A percentile compares a stretch with the other conserved stretches of the same genome.
These are phyloP conservation scores for Teleogryllus occipitalis DNA, from an alignment of 1,140 invertebrate species.

Conservation along the genomic window DNA sequence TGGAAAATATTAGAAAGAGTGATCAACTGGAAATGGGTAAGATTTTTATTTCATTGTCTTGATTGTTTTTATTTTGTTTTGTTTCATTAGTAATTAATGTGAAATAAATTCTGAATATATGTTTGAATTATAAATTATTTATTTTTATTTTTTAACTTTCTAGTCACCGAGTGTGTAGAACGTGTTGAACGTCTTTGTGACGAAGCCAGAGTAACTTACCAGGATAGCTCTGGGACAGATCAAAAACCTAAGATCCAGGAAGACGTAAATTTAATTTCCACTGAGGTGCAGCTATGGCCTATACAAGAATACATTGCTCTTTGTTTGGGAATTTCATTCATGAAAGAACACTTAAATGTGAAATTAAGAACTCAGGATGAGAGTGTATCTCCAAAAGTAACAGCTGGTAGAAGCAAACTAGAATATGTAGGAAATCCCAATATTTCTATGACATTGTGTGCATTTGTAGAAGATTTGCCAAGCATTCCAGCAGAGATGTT, in stretches of 20 bases:
- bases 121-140: not conserved
- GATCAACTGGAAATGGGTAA: not conserved
- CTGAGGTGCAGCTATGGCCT: conserved; percentile 35
- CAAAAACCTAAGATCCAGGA: not conserved
- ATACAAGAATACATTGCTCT: conserved; percentile 37
- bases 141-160: not conserved
- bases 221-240: not conserved
- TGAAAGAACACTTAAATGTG: conserved; percentile 25
- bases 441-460: conserved; percentile 9
- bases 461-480: not conserved
- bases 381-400: too few relatives aligned
- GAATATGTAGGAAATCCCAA: not conserved
- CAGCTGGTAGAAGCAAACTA: not conserved
- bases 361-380: not conserved
- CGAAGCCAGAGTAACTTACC: not conserved
- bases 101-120: not conserved
- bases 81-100: too few relatives aligned
- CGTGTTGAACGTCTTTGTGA: not conserved
- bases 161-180: not conserved
- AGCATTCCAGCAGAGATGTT: not conserved
- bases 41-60: not conserved
- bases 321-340: conserved; percentile 28
- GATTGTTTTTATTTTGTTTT: too few relatives aligned
- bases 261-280: not conserved
- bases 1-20: not conserved